Base-by-base conservation (phyloP, 2,113 vertebrate genomes). In the Cyprinodon variegatus region DNA sequence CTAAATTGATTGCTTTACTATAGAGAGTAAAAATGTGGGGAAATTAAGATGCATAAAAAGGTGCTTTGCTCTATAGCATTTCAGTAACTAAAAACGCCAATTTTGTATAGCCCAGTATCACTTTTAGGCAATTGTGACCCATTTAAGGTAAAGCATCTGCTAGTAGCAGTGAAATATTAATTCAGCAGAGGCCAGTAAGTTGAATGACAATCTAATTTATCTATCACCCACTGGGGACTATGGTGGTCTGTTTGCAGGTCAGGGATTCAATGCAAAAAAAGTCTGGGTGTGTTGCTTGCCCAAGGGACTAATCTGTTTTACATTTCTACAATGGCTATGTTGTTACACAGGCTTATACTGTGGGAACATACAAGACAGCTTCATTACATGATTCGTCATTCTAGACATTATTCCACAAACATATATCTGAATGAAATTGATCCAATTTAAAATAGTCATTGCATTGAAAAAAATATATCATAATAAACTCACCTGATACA, bases 401-500 rank as follows among this genome's bases (percentile, higher is more conserved):
- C 6, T 50, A 13, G 64, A 83, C 4, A 39, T 0, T 29, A 36
- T 67, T 37, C 76, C 14, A 63, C 17, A 69, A 48, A 57, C 45
- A 37, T 11, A 72, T 60, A 11, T 38, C 76, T 71, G 61, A 13
- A 79, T 48, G 60, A 43, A 65, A 43, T 15, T 45, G 0, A 22
- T 20, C 66, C 17, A 3, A 70, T 20, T 29, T 3, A 15, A 38
- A 17, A 79, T 14, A 70, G 4, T 43, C 1, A 20, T 3, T 72
- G 14, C 37, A 76, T 17, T 7, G 69, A 3, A 29, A 75, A 61
- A 1, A 14, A 67, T 36, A 65, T 14, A 59, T 37, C 39, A 72
- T 68, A 70, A 22, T 0, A 39, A 65, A 89, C 90, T 96, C 97
- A 99, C 97, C 97, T 96, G 92, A 86, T 72, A 92, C 68, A 72